Evolutionary conservation across 2,113 vertebrate species (phyloP), one percentile per base, ranked within the genome.

Genomic region (Lathamus discolor): DNA sequence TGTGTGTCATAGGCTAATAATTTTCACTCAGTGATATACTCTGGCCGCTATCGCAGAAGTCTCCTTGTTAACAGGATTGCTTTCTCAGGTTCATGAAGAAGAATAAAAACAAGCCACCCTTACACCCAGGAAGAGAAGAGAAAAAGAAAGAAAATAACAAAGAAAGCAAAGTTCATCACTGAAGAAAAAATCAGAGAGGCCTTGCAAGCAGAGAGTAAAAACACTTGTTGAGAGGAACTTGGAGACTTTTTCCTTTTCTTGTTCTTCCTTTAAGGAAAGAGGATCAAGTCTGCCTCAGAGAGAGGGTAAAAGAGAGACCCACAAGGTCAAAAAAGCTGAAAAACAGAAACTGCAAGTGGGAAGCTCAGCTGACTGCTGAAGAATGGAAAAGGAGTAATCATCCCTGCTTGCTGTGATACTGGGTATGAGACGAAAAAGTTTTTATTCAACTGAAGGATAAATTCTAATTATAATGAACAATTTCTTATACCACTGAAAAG

Each of bases 391-490:
- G n/a, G 43, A 79, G 20, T 57, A 68, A 69, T 88, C 93, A 85
- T 83, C 74, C 11, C 69, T 63, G 66, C 78, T 95, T 94, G 69
- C 48, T 64, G 17, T 82, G 74, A 35, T 73, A 61, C 27, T 69
- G 67, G 14, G 18, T 44, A 52, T n/a, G 4, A 89, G 17, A 8
- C 25, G 74, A 88, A 90, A 94, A 93, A 74, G 1, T 1, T 43
- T 86, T 91, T 73, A 89, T 79, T 95, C 70, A 87, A 12, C 22
- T 66, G 63, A 91, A 93, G 11, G 20, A 54, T 91, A 95, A 91
- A 87, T 95, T 91, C 28, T 86, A 66, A 78, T 76, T 84, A 35
- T 51, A 75, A 37, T 51, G 54, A 93, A 84, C 20, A 84, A 75
- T 55, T 84, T 19, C n/a, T 76, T 73, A 66, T 28, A 49, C 22